Evolutionary conservation across 2,888 invertebrate genomes (phyloP).

Genomic region (Heliothis peltigera): DNA sequence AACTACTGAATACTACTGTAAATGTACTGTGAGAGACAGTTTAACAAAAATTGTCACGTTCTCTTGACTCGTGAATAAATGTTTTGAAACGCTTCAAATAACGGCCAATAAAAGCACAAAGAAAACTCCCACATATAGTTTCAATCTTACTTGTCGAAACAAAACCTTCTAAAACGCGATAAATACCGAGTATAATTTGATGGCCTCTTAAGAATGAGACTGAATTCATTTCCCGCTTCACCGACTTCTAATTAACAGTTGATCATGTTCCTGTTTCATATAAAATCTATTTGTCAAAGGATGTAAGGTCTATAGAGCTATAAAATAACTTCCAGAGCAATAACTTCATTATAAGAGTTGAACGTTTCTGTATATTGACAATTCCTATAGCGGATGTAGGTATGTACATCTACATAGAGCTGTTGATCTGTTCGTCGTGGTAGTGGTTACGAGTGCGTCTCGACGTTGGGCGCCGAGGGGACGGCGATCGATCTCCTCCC

Average conservation of each 20-base stretch:
- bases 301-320: slow-evolving; percentile 14
- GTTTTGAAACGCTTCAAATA: slow-evolving; percentile 15
- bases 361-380: slow-evolving; percentile 41
- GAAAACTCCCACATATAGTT: slow-evolving; percentile 20
- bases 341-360: slow-evolving; percentile 28
- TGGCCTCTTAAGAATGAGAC: slow-evolving; percentile 26
- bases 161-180: slow-evolving; percentile 12
- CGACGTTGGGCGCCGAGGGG: slow-evolving; percentile 77
- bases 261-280: slow-evolving; percentile 21
- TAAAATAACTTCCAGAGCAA: slow-evolving; percentile 28
- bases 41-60: slow-evolving; percentile 33
- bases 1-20: slow-evolving; percentile 22
- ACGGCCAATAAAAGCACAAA: neutral
- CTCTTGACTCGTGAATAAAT: slow-evolving; percentile 28
- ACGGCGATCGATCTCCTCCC: slow-evolving; percentile 84
- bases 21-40: slow-evolving; percentile 21
- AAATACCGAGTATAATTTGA: slow-evolving; percentile 27
- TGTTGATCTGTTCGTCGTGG: slow-evolving; percentile 51
- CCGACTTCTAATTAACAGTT: slow-evolving; percentile 41
- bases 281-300: slow-evolving; percentile 33
- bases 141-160: slow-evolving; percentile 20
- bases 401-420: slow-evolving; percentile 42
- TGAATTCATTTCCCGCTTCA: slow-evolving; percentile 32
- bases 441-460: slow-evolving; percentile 55
- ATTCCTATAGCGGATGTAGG: slow-evolving; percentile 36